Evolutionary conservation across 2,888 invertebrate genomes (phyloP).

Genomic region (Ophioninae sp.): DNA sequence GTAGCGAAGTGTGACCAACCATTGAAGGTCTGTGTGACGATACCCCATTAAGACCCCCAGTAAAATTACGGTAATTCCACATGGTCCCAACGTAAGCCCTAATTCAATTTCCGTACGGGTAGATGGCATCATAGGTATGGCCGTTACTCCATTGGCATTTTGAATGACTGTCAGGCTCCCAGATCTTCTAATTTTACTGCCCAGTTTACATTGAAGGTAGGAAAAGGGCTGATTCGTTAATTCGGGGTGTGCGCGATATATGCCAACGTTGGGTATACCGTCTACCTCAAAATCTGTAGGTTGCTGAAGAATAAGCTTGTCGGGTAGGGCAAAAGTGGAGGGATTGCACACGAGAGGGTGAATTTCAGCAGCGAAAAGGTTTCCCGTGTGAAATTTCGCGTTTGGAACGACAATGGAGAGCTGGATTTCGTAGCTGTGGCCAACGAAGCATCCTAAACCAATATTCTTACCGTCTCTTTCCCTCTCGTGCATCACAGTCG

Average conservation of each 20-base stretch:
- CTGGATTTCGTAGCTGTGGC: constrained; percentile 58
- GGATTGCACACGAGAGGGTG: constrained; percentile 52
- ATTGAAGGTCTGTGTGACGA: too few relatives aligned
- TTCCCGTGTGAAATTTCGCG: constrained; percentile 64
- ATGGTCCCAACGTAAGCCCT: too few relatives aligned
- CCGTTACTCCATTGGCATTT: background rate
- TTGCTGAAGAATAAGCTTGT: constrained; percentile 17
- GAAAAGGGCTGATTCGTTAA: constrained; percentile 10
- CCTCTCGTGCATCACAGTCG: constrained; percentile 27
- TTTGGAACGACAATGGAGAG: constrained; percentile 54
- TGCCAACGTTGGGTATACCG: constrained; percentile 5
- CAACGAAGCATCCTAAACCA: constrained; percentile 67
- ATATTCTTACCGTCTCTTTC: constrained; percentile 64
- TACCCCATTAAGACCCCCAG: too few relatives aligned
- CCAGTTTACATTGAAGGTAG: background rate
- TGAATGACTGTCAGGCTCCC: background rate
- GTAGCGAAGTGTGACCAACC: too few relatives aligned
- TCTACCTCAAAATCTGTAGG: constrained; percentile 39
- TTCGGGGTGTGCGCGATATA: background rate
- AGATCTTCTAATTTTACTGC: too few relatives aligned
- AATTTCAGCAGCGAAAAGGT: constrained; percentile 56
- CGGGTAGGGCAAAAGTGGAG: background rate
- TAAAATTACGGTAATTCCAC: too few relatives aligned
- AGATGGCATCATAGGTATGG: background rate
- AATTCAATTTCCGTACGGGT: too few relatives aligned